Conservation (phyloP, 2,797 vertebrate species). For the Macrochelys suwanniensis region DNA sequence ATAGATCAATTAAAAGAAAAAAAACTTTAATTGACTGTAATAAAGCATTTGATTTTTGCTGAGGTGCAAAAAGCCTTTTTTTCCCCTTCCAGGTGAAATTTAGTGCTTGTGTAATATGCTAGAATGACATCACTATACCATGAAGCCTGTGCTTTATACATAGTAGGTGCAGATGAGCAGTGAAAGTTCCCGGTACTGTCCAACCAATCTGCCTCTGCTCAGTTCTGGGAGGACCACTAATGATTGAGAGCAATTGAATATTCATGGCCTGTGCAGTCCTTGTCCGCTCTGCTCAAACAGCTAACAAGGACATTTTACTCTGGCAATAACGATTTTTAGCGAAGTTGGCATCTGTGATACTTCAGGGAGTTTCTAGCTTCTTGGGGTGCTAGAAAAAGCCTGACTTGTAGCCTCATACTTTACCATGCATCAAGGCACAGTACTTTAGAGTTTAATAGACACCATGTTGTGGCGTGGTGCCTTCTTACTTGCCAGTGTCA, state of each 20-base stretch:
- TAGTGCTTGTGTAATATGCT: background rate
- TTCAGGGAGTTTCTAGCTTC: background rate
- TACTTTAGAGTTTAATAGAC: background rate
- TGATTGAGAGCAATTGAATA: background rate
- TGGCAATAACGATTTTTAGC: constrained; percentile 47
- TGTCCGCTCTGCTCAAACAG: background rate
- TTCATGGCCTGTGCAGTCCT: fast-evolving
- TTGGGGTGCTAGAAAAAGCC: background rate
- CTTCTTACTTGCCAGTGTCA: constrained; percentile 36
- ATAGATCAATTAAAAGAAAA: background rate
- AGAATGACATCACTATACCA: background rate
- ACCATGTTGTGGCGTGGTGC: background rate
- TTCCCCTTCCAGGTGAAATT: background rate
- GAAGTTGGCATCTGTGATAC: constrained; percentile 48
- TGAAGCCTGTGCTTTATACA: background rate
- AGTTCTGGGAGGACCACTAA: background rate
- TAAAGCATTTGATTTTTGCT: background rate
- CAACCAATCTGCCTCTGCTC: background rate
- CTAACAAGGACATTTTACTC: background rate
- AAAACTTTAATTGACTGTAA: background rate
- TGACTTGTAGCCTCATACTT: constrained; percentile 11
- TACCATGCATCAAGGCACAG: background rate
- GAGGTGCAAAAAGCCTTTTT: background rate
- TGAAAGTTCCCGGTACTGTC: fast-evolving
- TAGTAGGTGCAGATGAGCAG: background rate